phyloP scores from a whole-genome alignment of 2,113 vertebrate species.

The Sebastes fasciatus region DNA sequence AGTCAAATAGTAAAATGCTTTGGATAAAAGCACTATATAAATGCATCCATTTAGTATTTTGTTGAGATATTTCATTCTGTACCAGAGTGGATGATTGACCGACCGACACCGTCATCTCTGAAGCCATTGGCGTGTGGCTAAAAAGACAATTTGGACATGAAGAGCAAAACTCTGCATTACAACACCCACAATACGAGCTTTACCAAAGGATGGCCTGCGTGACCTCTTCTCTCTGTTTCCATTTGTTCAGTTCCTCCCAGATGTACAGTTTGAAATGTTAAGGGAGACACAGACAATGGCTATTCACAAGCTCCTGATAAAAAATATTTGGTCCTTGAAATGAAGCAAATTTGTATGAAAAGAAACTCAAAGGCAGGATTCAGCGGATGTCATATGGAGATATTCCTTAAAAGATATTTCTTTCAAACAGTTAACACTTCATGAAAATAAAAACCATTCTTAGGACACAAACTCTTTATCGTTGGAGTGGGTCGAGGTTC shows the following conservation, averaged over 20 bases:
- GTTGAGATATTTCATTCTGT: not conserved
- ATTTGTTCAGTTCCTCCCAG: constrained; percentile 25
- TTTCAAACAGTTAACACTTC: constrained; percentile 21
- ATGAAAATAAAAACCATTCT: constrained; percentile 27
- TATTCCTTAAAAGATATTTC: constrained; percentile 12
- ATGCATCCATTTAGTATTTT: not conserved
- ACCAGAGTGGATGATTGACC: not conserved
- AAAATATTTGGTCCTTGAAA: constrained; percentile 41
- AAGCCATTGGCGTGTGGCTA: not conserved
- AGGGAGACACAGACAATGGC: not conserved
- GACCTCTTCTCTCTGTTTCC: constrained; percentile 1
- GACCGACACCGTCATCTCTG: not conserved
- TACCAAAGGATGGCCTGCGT: not conserved
- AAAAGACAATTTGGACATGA: constrained; percentile 23
- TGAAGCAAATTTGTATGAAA: constrained; percentile 11
- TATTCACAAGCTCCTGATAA: constrained; percentile 31
- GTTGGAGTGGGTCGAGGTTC: constrained; percentile 6
- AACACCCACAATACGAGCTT: not conserved
- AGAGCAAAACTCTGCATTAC: not conserved
- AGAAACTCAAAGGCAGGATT: constrained; percentile 22
- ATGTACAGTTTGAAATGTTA: not conserved
- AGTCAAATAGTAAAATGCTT: not conserved
- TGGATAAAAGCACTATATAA: not conserved
- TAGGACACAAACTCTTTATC: not conserved
- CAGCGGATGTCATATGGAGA: not conserved